Conservation (phyloP, 2,113 vertebrate species). For the Pogonocichla stellata region DNA sequence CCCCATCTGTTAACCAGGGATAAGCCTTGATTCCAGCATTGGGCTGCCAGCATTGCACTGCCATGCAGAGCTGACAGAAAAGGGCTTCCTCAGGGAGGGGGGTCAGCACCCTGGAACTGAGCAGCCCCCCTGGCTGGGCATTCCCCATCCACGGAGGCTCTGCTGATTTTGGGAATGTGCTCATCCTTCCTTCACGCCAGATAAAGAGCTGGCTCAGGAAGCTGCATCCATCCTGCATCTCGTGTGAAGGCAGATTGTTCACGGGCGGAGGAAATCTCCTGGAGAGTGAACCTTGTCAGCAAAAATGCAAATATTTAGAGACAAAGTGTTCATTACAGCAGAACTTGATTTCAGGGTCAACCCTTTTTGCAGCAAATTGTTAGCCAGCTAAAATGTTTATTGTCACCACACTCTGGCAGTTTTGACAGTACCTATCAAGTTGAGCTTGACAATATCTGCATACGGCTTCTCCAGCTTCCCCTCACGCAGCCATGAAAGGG, state of each 20-base stretch:
- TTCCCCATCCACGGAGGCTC: accelerated
- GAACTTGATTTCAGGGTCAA: constrained; percentile 71
- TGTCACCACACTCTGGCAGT: constrained; percentile 66
- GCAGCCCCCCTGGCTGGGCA: not conserved
- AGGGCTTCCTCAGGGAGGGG: not conserved
- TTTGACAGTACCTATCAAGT: constrained; percentile 70
- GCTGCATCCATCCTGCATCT: not conserved
- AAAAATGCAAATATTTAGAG: constrained; percentile 73
- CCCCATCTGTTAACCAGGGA: not conserved
- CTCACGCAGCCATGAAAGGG: not conserved
- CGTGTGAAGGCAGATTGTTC: constrained; percentile 40
- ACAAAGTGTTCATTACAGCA: constrained; percentile 66
- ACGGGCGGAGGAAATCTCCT: constrained; percentile 37
- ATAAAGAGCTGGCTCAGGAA: constrained; percentile 2
- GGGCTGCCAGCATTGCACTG: accelerated
- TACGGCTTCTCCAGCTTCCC: not conserved
- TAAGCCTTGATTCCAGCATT: not conserved
- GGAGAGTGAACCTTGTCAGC: constrained; percentile 69
- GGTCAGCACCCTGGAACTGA: not conserved
- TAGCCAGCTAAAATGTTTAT: constrained; percentile 66
- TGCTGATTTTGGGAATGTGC: not conserved
- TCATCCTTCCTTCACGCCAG: not conserved
- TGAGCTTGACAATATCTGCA: constrained; percentile 59
- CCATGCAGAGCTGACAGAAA: not conserved
- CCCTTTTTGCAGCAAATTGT: constrained; percentile 67